Evolutionary conservation across 2,113 vertebrate genomes (phyloP), one percentile per base, ranked within the genome.

Genomic region (Odocoileus hemionus): DNA sequence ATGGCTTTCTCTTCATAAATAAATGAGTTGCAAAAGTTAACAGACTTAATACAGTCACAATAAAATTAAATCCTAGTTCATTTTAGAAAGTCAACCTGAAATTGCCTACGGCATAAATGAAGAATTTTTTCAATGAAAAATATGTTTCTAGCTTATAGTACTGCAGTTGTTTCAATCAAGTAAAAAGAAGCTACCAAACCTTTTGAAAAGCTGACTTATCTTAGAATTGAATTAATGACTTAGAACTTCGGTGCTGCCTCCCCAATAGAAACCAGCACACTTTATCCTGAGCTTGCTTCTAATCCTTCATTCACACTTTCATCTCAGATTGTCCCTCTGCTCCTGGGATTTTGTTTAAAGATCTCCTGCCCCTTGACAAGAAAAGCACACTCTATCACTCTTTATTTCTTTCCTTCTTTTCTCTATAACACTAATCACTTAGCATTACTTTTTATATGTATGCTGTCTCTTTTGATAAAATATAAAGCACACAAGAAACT

Each of bases 41-140:
- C 96, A 95, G 94, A 86, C 79, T 97, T n/a, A 84, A 89, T 95
- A 6, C 92, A 93, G 98, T 92, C 89, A 95, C 0, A 1, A 87
- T 95, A 90, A 96, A 95, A 3, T 86, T 52, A 91, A 94, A 67
- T 90, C 98, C 91, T 91, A 36, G 95, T 97, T 91, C 92, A 30
- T 92, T 95, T 85, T 43, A 93, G 82, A 93, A 96, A 98, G 43
- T 78, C 60, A 96, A 92, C 17, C 5, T 92, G 58, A 91, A 84
- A 95, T 94, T 98, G 88, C 94, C 89, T 95, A 58, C 70, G 97
- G 33, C 7, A 50, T 43, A 33, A 47, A 90, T 88, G 88, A 92
- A 57, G 60, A 88, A 54, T 0, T 1, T 36, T 64, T 76, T n/a
- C 54, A 91, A 82, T 83, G 80, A 89, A 95, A 95, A 95, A 57